Base-by-base conservation (phyloP, 2,113 vertebrate genomes). In the Phalacrocorax brasilianus region DNA sequence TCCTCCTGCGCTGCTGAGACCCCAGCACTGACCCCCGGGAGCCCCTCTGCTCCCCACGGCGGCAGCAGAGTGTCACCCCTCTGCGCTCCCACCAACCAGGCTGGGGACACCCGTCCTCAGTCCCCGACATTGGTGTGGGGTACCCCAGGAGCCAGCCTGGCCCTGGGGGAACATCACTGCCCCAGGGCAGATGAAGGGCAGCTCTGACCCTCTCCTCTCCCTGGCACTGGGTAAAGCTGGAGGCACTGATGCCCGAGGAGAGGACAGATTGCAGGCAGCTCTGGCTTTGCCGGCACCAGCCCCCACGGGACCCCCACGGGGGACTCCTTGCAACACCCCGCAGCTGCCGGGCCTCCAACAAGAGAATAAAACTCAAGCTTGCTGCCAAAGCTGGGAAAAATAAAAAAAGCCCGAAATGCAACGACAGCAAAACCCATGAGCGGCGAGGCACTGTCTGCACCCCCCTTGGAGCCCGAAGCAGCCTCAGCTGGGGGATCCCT, bases 41-140 rank as follows among this genome's bases (percentile, higher is more conserved):
- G 10, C 50, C 19, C 47, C 77, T 35, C 42, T 38, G 50, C 35
- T 66, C 55, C 59, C 63, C 1, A 1, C 1, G 5, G 78, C 3
- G 7, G 40, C 86, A 9, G 23, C 21, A 13, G 71, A 55, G n/a
- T 58, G 91, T 56, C 79, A 59, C 67, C 61, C 21, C 42, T 14
- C n/a, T 2, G 1, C 2, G 30, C 35, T 50, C 42, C 76, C 13
- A 44, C 47, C 85, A 50, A 32, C 28, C 44, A 8, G 44, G 32
- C 0, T n/a, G n/a, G 71, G 81, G 78, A 82, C 88, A 50, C 17
- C 21, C 49, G 0, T 22, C n/a, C 63, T 50, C 14, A 1, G 52
- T 5, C 19, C 66, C 61, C 19, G 1, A 1, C 0, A 1, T 0
- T 8, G 38, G 17, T 9, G 38, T 7, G 55, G 32, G 58, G 35